Conservation (phyloP, 2,888 invertebrate species). For the Marronus borbonicus region DNA sequence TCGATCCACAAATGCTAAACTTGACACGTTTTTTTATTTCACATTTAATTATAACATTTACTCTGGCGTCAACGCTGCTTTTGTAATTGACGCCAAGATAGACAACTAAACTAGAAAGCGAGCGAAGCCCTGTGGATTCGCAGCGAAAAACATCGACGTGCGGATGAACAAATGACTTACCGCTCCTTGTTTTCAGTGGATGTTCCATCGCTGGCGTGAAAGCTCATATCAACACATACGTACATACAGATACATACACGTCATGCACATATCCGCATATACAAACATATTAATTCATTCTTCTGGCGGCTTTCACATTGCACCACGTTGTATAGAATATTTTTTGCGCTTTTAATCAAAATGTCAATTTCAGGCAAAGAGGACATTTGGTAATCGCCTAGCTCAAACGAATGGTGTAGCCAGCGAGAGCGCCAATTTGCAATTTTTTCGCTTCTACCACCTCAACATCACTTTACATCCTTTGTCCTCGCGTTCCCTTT, state of each 20-base stretch:
- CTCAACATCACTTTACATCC: not conserved
- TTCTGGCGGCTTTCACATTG: constrained; percentile 12
- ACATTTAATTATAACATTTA: no score
- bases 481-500: constrained; percentile 6
- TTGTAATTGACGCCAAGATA: not conserved
- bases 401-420: constrained; percentile 1
- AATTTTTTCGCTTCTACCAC: constrained; percentile 23
- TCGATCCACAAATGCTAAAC: no score
- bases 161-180: constrained; percentile 33
- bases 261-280: not conserved
- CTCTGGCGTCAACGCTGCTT: no score
- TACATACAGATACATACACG: constrained; percentile 1
- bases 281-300: constrained; percentile 18
- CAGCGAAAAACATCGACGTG: constrained; percentile 28
- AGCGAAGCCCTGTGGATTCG: constrained; percentile 12
- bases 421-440: constrained; percentile 30
- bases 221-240: constrained; percentile 21
- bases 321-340: constrained; percentile 10
- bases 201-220: not conserved
- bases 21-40: no score
- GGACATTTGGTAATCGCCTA: constrained; percentile 40
- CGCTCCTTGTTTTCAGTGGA: constrained; percentile 37
- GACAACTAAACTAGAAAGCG: constrained; percentile 11
- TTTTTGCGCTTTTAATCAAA: constrained; percentile 44
- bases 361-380: constrained; percentile 40